phyloP scores from a whole-genome alignment of 2,113 vertebrate species.

The Hemiprocne comata region DNA sequence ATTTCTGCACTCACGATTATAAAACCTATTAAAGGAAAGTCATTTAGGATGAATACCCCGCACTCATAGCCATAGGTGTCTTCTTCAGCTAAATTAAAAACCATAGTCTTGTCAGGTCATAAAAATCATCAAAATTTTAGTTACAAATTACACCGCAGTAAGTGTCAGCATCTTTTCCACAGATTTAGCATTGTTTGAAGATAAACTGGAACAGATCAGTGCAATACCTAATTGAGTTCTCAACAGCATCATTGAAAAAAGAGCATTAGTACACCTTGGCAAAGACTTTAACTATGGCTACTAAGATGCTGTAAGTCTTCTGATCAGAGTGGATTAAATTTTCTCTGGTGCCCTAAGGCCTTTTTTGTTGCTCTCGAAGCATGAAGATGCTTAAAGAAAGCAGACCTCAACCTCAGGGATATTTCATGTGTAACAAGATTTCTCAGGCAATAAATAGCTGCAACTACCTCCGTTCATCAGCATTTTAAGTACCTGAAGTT shows the following conservation, averaged over 20 bases:
- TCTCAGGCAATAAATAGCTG: conserved; percentile 34
- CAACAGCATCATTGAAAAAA: conserved; percentile 14
- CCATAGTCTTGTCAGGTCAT: conserved; percentile 16
- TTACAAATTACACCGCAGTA: conserved; percentile 12
- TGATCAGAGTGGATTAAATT: conserved; percentile 15
- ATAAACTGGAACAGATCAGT: conserved; percentile 28
- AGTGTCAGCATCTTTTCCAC: conserved; percentile 44
- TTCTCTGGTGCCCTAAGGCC: not conserved
- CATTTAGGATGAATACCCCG: conserved; percentile 27
- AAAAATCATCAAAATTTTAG: conserved; percentile 52
- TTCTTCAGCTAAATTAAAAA: conserved; percentile 54
- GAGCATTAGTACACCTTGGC: not conserved
- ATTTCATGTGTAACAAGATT: not conserved
- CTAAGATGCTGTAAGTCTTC: not conserved
- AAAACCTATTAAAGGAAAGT: conserved; percentile 56
- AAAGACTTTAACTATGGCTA: not conserved
- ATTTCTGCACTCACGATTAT: conserved; percentile 22
- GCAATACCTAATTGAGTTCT: conserved; percentile 37
- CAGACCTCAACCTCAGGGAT: not conserved
- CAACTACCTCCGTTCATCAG: not conserved
- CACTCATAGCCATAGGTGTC: conserved; percentile 32
- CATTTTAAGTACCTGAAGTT: not conserved
- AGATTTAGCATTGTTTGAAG: conserved; percentile 56
- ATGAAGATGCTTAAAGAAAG: conserved; percentile 26
- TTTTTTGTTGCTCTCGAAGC: conserved; percentile 20